A percentile compares a stretch with the other conserved stretches of the same genome.
Conservation (phyloP, 2,797 vertebrate species). For the Pachyuromys duprasi region DNA sequence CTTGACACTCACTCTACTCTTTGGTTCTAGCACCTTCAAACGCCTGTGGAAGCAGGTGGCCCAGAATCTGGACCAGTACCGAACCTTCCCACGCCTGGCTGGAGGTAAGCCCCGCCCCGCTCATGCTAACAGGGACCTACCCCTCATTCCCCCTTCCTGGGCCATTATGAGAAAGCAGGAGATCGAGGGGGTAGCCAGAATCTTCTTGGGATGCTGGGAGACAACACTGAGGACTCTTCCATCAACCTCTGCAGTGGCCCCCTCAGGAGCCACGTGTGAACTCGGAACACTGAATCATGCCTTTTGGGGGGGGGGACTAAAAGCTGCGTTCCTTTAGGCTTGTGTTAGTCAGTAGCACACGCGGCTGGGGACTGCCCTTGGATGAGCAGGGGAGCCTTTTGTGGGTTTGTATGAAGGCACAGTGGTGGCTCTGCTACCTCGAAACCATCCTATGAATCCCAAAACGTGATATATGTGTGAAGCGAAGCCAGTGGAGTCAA, state of each 20-base stretch:
- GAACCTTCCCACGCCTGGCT: conserved; percentile 93
- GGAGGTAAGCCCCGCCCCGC: conserved; percentile 90
- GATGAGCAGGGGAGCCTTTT: neutral
- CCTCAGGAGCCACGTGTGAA: accelerated
- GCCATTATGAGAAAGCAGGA: neutral
- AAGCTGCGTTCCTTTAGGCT: neutral
- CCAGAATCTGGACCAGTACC: conserved; percentile 94
- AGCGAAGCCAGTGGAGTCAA: neutral
- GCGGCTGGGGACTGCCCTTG: accelerated
- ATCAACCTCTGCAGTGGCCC: accelerated
- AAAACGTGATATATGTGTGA: neutral
- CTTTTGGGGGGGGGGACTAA: neutral
- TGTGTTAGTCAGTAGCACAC: neutral
- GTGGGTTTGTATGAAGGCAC: neutral
- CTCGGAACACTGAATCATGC: accelerated
- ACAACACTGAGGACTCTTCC: neutral
- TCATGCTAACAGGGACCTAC: neutral
- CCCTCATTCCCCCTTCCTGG: neutral
- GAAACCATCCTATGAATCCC: neutral
- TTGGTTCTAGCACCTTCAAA: conserved; percentile 93
- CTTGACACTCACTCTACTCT: neutral
- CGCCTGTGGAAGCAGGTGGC: conserved; percentile 96
- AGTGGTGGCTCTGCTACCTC: neutral
- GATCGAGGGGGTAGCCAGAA: neutral
- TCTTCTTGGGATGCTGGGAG: neutral